These are phyloP conservation scores for Corvus moneduloides DNA, from an alignment of 2,113 vertebrate genomes.

Conservation along the genomic window DNA sequence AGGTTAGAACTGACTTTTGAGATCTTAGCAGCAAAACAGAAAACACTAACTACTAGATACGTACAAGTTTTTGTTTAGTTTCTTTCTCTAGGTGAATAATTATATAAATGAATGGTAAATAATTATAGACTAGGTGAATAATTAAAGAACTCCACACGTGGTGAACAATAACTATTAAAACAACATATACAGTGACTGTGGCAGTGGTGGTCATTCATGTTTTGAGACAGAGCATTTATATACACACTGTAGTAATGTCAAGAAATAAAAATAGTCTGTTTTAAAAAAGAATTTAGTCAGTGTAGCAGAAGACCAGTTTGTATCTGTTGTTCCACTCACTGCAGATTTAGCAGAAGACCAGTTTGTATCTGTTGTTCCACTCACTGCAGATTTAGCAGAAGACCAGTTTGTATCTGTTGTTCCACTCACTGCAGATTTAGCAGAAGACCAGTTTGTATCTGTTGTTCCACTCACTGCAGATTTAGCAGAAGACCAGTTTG, in stretches of 20 bases:
- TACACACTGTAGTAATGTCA: background rate
- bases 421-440: background rate
- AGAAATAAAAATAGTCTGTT: background rate
- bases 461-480: background rate
- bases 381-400: too few relatives aligned
- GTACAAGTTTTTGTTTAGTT: background rate
- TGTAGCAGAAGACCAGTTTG: background rate
- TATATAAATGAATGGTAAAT: background rate
- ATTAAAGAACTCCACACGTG: background rate
- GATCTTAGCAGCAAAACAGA: background rate
- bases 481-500: background rate
- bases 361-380: too few relatives aligned
- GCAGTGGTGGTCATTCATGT: background rate
- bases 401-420: background rate
- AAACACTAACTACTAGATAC: background rate
- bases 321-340: background rate
- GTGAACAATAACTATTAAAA: background rate
- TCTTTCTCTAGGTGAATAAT: background rate
- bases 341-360: too few relatives aligned
- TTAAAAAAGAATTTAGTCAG: background rate
- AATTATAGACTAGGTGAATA: background rate
- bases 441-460: background rate
- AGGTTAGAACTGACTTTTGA: background rate
- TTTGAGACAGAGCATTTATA: background rate
- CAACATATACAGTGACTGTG: background rate